Percentiles rank a stretch among this genome's conserved stretches.
phyloP scores from a whole-genome alignment of 2,888 invertebrate genomes.

The Drosophila cyrtoloma region DNA sequence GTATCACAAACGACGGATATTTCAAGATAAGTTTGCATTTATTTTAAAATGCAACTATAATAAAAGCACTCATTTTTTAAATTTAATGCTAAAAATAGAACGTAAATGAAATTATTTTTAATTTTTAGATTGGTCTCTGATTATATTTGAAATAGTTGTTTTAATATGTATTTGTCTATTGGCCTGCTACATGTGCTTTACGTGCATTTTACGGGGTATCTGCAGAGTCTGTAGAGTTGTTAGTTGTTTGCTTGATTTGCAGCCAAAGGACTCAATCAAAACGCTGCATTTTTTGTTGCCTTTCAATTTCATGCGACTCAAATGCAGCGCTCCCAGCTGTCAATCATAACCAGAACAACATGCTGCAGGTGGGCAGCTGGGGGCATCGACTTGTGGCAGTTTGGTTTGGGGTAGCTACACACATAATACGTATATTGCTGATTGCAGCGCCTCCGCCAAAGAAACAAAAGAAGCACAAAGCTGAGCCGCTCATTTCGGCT shows the following conservation, averaged over 20 bases:
- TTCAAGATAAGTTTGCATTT: too few species aligned
- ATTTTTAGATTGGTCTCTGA: not conserved
- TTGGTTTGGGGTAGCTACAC: slow-evolving; percentile 2
- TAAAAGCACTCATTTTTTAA: not conserved
- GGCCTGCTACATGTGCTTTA: too few species aligned
- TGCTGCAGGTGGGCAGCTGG: slow-evolving; percentile 66
- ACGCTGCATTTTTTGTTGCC: slow-evolving; percentile 62
- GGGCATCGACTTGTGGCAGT: not conserved
- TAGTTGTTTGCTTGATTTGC: not conserved
- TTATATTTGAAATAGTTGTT: not conserved
- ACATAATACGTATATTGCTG: slow-evolving; percentile 36
- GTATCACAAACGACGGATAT: too few species aligned
- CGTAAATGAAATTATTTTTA: not conserved
- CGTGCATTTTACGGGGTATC: slow-evolving; percentile 17
- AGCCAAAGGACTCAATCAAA: slow-evolving; percentile 68
- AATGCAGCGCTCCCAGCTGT: slow-evolving; percentile 74
- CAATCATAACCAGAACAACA: slow-evolving; percentile 65
- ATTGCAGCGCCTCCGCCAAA: slow-evolving; percentile 52
- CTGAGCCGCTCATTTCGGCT: slow-evolving; percentile 46
- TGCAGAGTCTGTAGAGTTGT: not conserved
- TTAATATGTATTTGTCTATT: not conserved
- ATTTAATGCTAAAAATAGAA: not conserved
- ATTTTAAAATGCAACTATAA: not conserved
- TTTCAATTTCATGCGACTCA: slow-evolving; percentile 66
- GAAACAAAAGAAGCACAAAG: slow-evolving; percentile 63